Evolutionary conservation across 2,797 vertebrate genomes (phyloP).

Genomic region (Hirundo rustica): DNA sequence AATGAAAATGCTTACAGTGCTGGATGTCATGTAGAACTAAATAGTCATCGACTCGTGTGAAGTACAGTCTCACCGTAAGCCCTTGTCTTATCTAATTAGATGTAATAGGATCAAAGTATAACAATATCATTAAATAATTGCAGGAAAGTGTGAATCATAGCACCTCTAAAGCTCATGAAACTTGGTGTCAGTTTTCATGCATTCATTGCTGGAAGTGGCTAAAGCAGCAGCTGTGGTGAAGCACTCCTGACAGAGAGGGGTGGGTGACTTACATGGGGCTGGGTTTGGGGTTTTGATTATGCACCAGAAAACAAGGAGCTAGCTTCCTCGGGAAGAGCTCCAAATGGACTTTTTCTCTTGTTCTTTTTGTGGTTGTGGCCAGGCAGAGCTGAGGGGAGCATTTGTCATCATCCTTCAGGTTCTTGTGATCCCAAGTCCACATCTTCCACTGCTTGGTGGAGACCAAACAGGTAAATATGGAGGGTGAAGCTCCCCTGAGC

Average conservation of each 20-base stretch:
- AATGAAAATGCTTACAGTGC: neutral
- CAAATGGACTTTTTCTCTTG: neutral
- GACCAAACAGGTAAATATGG: neutral
- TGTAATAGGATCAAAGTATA: neutral
- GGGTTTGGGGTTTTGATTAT: neutral
- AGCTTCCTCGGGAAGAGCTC: neutral
- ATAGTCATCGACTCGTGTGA: neutral
- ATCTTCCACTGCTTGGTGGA: neutral
- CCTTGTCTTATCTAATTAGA: neutral
- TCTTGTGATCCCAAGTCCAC: rapidly evolving
- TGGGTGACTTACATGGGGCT: neutral
- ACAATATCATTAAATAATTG: neutral
- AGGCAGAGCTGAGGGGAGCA: neutral
- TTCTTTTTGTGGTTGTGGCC: neutral
- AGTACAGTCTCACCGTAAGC: neutral
- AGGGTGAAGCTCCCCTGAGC: neutral
- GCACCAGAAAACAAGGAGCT: neutral
- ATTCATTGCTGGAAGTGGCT: neutral
- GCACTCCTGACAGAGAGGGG: neutral
- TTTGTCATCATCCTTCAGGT: neutral
- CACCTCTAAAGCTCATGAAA: neutral
- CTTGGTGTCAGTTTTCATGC: neutral
- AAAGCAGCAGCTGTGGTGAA: neutral
- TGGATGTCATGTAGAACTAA: neutral
- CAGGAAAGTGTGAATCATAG: neutral